Evolutionary conservation across 2,113 vertebrate species (phyloP).

Genomic region (Chlamydotis undulata): DNA sequence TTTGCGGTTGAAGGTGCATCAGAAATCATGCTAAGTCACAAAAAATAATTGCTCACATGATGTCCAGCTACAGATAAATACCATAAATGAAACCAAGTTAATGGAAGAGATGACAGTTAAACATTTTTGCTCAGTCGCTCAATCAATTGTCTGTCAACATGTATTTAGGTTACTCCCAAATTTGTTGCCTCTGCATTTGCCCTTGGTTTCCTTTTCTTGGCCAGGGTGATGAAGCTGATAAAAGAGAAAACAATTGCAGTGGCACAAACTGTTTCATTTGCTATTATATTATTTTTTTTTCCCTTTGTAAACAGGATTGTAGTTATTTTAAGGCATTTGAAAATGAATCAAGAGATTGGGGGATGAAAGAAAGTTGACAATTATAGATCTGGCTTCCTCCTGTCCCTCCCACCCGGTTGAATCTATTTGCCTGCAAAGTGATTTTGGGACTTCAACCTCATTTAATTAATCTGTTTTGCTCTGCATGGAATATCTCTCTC

Average conservation of each 20-base stretch:
- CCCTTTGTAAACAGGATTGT: neutral
- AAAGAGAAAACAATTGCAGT: neutral
- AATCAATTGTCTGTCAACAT: neutral
- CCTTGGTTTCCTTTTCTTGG: neutral
- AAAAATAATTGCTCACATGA: neutral
- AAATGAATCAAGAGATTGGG: neutral
- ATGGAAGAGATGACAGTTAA: neutral
- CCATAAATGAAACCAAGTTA: neutral
- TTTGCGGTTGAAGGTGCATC: neutral
- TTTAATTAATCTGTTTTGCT: neutral
- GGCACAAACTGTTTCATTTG: neutral
- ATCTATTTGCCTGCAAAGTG: neutral
- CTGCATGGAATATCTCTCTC: neutral
- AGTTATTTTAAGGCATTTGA: neutral
- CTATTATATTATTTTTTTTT: neutral
- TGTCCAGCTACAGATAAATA: neutral
- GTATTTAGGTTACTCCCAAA: neutral
- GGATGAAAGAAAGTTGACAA: neutral
- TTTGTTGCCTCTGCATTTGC: neutral
- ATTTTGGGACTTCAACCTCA: neutral
- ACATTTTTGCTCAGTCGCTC: neutral
- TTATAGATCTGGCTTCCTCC: neutral
- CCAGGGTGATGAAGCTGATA: neutral
- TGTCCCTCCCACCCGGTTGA: fast-evolving
- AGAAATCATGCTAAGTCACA: neutral